Evolutionary conservation across 2,113 vertebrate genomes (phyloP).

Genomic region (Pseudorhombus dupliciocellatus): DNA sequence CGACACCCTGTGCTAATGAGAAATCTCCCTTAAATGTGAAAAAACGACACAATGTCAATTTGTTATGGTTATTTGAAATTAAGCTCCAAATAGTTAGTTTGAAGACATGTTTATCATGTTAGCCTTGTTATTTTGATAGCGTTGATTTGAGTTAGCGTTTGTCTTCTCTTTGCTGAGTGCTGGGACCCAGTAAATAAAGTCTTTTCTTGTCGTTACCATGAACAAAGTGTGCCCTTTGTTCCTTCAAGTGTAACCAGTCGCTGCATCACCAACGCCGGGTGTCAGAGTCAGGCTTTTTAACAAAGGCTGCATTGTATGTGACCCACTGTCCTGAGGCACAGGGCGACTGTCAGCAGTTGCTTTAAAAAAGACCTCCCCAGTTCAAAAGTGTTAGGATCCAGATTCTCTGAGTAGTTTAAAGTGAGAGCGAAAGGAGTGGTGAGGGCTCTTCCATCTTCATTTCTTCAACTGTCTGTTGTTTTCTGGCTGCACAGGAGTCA

Average conservation of each 20-base stretch:
- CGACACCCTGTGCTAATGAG: no score
- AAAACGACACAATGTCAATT: no score
- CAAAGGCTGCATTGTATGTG: constrained; percentile 67
- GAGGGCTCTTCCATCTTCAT: constrained; percentile 23
- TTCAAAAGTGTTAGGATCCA: no score
- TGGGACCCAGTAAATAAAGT: constrained; percentile 69
- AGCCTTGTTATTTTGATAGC: no score
- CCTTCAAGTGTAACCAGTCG: constrained; percentile 56
- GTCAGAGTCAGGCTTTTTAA: constrained; percentile 27
- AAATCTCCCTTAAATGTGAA: no score
- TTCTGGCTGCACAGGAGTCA: constrained; percentile 5
- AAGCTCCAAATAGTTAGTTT: no score
- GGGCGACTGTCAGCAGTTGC: constrained; percentile 2
- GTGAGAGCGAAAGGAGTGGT: neutral
- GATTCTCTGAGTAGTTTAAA: neutral
- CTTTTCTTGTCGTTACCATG: constrained; percentile 44
- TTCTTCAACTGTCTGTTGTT: constrained; percentile 46
- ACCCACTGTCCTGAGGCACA: constrained; percentile 65
- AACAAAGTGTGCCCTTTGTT: constrained; percentile 73
- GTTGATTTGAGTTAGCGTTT: no score
- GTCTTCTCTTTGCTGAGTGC: constrained; percentile 27
- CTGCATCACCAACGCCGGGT: constrained; percentile 57
- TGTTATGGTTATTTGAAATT: no score
- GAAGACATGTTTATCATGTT: no score
- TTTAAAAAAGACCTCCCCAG: constrained; percentile 4